Base-by-base conservation (phyloP, 2,797 vertebrate genomes). In the Hippopotamyrus pictus region DNA sequence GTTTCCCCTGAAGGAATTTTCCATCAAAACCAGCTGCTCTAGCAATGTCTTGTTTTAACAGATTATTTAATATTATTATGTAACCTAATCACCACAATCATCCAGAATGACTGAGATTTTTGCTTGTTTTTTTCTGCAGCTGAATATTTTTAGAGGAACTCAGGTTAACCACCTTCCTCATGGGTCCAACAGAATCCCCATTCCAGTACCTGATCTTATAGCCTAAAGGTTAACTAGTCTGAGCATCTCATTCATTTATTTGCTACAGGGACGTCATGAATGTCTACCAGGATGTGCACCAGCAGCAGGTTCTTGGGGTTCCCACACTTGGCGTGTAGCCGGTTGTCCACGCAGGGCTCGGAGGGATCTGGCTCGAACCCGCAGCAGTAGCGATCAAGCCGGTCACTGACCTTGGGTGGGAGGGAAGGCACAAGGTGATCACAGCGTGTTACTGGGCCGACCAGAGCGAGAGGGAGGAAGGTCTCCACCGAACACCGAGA, bases 301-400 rank as follows among this genome's bases (percentile, higher is more conserved):
- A 99, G 95, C 62, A 94, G 92, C 89, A 98, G 95, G 87, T 98
- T 94, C 0, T 93, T 93, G 0, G 96, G 95, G 92, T 96, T 97
- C 87, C 90, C 90, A 91, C 98, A 99, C 90, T 97, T 98, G 62
- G 95, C 93, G 0, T 97, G 95, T 51, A 99, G 96, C 90, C 95
- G 92, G 92, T 99, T 98, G 92, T 98, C 96, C 92, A 98, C 91
- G 0, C 98, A 99, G 8, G 97, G 92, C 8, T 98, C 98, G 0
- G 95, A 91, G 22, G 96, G 95, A 48, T 97, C 96, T 0, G 98
- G 98, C 48, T 94, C 94, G 88, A 99, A 99, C 46, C 98, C 98
- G 87, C 98, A 99, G 95, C 98, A 99, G 92, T 96, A 97, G 87
- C 98, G 95, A 92, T 99, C 98, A 89, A 99, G 94, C n/a, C 97